Base-by-base conservation (phyloP, 2,797 vertebrate species). In the Falco berigora region DNA sequence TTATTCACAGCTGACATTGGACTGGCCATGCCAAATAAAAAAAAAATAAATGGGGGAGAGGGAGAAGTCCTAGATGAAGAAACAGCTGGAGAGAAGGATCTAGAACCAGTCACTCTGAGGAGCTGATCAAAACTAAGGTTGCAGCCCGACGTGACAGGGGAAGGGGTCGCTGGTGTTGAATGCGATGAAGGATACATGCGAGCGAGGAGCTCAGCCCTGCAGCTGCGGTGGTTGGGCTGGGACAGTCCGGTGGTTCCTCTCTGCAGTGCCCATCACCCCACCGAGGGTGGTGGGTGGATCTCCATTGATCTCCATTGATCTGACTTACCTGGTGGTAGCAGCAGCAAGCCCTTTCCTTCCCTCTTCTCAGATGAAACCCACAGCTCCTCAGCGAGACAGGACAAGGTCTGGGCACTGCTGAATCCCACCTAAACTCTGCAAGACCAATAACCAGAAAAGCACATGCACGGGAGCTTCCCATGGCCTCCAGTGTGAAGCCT, bases 251-350 rank as follows among this genome's bases (percentile, higher is more conserved):
- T 28, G 30, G 34, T 11, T 81, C 67, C 47, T 72, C 74, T 55
- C 61, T 83, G 47, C 9, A 11, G 4, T 5, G 9, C 8, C 2
- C 0, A 5, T 22, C 34, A 14, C 10, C 17, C 49, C 36, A 7
- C 8, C 13, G 16, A 36, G 22, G 40, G 2, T 30, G 44, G 17
- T 38, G 62, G 14, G 10, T 8, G 56, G 27, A 63, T 72, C 73
- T 63, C 47, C 59, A 63, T 17, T 42, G 40, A 42, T 42, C 40
- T 42, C 40, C 14, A 42, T 42, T 16, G 40, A 42, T 28, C 5
- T 38, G 76, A 38, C 19, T 63, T 47, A 44, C 50, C 55, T 53
- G 28, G 12, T 44, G 28, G 23, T 40, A 63, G 42, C 49, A 77
- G 84, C 30, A 78, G 14, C 1, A 56, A 56, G 6, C 12, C 22